phyloP scores from a whole-genome alignment of 2,113 vertebrate genomes.

The Prunella fulvescens region DNA sequence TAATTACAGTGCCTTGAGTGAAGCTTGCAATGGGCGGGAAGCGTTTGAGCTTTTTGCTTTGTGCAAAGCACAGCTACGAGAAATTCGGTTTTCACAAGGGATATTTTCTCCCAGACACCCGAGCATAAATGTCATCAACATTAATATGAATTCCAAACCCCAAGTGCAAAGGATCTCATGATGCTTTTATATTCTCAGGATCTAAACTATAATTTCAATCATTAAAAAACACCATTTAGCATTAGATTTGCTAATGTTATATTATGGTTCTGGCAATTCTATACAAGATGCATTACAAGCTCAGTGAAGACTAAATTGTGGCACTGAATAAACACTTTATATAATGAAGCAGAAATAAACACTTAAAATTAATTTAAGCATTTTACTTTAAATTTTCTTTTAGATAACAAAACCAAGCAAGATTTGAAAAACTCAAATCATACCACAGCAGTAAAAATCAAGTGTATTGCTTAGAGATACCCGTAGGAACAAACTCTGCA shows the following conservation, averaged over 20 bases:
- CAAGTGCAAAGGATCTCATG: not conserved
- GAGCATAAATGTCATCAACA: not conserved
- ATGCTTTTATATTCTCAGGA: not conserved
- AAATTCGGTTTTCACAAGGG: not conserved
- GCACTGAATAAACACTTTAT: conserved; percentile 33
- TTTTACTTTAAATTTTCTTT: not conserved
- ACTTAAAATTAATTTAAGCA: not conserved
- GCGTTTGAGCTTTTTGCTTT: not conserved
- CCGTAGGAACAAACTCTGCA: not conserved
- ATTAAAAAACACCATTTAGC: conserved; percentile 52
- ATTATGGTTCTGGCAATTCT: conserved; percentile 41
- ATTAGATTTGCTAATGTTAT: conserved; percentile 48
- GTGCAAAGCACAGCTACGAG: not conserved
- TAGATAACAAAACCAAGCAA: not conserved
- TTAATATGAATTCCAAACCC: conserved; percentile 1
- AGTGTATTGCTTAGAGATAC: not conserved
- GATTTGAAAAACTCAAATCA: not conserved
- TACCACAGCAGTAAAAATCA: not conserved
- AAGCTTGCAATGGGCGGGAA: not conserved
- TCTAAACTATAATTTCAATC: conserved; percentile 34
- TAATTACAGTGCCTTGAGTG: conserved; percentile 7
- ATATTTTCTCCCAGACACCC: not conserved
- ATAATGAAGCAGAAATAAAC: conserved; percentile 51
- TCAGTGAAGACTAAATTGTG: conserved; percentile 43
- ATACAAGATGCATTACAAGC: conserved; percentile 14